Evolutionary conservation across 2,797 vertebrate species (phyloP).

Genomic region (Typhlichthys subterraneus): DNA sequence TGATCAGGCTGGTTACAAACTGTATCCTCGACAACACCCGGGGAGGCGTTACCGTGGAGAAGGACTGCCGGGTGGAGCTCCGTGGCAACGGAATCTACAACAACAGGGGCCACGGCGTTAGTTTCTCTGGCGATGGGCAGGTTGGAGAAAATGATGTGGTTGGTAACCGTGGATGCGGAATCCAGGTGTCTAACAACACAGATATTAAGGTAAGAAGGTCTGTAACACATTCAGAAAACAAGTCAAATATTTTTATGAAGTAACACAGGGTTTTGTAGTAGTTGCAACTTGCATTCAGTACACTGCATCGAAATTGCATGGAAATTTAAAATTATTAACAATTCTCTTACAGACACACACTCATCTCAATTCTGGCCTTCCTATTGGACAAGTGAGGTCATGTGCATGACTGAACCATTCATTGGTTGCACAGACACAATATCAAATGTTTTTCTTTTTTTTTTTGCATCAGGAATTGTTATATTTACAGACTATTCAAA

Average conservation of each 20-base stretch:
- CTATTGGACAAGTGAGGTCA: too few species aligned
- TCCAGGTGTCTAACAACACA: constrained; percentile 81
- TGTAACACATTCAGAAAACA: not conserved
- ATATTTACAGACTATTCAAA: too few species aligned
- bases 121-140: constrained; percentile 82
- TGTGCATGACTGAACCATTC: too few species aligned
- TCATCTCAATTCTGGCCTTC: too few species aligned
- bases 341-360: too few species aligned
- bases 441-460: too few species aligned
- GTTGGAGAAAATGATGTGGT: constrained; percentile 88
- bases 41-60: constrained; percentile 83
- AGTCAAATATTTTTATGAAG: not conserved
- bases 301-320: too few species aligned
- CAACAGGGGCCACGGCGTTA: constrained; percentile 84
- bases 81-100: constrained; percentile 89
- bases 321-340: too few species aligned
- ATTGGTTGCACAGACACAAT: too few species aligned
- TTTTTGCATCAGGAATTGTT: too few species aligned
- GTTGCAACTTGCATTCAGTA: too few species aligned
- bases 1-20: constrained; percentile 85
- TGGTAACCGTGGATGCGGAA: constrained; percentile 83
- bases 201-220: constrained; percentile 82
- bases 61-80: constrained; percentile 86
- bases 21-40: constrained; percentile 85
- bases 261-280: not conserved